Conservation (phyloP, 2,797 vertebrate species). For the Semaprochilodus insignis region DNA sequence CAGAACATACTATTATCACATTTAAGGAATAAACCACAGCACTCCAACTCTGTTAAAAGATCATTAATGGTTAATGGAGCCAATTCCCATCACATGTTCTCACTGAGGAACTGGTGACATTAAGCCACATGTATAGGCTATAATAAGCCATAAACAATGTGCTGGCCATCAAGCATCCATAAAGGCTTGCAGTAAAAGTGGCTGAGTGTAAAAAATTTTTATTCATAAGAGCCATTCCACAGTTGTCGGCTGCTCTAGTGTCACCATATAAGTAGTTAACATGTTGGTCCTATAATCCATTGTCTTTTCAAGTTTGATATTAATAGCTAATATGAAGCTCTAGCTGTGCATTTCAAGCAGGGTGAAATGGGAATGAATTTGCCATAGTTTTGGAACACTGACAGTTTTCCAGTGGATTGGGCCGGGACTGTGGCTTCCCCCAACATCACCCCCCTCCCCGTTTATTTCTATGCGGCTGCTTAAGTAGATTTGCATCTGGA, state of each 20-base stretch:
- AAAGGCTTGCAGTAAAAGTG: background rate
- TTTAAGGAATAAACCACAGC: background rate
- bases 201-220: background rate
- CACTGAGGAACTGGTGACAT: background rate
- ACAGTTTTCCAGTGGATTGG: constrained; percentile 27
- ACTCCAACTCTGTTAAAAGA: background rate
- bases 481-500: constrained; percentile 55
- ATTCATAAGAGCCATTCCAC: background rate
- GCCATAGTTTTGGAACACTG: constrained; percentile 39
- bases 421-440: background rate
- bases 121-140: background rate
- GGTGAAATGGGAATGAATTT: constrained; percentile 13
- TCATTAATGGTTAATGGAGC: background rate
- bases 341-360: background rate
- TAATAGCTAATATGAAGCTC: background rate
- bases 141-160: background rate
- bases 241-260: background rate
- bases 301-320: background rate
- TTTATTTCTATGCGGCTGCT: constrained; percentile 16
- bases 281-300: background rate
- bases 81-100: background rate
- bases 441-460: background rate
- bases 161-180: background rate
- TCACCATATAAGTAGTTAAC: background rate
- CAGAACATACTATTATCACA: too few relatives aligned